phyloP scores from a whole-genome alignment of 2,113 vertebrate genomes.

The Ceuthmochares aereus region DNA sequence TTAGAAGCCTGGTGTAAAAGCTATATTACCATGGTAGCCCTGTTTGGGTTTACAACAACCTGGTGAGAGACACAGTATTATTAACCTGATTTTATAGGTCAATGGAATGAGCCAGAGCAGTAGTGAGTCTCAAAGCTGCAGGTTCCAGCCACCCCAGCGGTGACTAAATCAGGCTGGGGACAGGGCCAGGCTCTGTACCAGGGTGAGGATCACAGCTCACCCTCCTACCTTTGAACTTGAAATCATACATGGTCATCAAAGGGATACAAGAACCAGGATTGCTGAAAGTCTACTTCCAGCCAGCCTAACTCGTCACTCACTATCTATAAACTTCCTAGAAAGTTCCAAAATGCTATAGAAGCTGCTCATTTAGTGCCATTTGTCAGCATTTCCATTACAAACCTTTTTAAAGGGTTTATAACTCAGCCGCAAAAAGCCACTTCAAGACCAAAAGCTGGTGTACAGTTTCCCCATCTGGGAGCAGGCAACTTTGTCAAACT shows the following conservation, averaged over 20 bases:
- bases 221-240: background rate
- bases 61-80: background rate
- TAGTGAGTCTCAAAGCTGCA: rapidly evolving
- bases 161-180: background rate
- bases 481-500: slow-evolving; percentile 39
- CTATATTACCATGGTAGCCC: background rate
- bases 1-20: background rate
- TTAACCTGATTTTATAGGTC: background rate
- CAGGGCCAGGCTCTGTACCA: rapidly evolving
- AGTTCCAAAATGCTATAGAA: slow-evolving; percentile 49
- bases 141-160: background rate
- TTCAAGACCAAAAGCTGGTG: slow-evolving; percentile 61
- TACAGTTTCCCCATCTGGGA: slow-evolving; percentile 34
- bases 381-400: slow-evolving; percentile 75
- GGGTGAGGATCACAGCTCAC: background rate
- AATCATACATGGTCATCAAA: background rate
- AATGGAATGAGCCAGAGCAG: background rate
- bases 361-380: slow-evolving; percentile 28
- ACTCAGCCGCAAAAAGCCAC: slow-evolving; percentile 62
- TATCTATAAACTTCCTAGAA: slow-evolving; percentile 56
- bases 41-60: background rate
- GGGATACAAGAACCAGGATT: background rate
- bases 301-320: background rate
- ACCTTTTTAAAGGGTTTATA: slow-evolving; percentile 65
- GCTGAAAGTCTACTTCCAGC: background rate